Evolutionary conservation across 2,113 vertebrate species (phyloP).

Genomic region (Chroicocephalus ridibundus): DNA sequence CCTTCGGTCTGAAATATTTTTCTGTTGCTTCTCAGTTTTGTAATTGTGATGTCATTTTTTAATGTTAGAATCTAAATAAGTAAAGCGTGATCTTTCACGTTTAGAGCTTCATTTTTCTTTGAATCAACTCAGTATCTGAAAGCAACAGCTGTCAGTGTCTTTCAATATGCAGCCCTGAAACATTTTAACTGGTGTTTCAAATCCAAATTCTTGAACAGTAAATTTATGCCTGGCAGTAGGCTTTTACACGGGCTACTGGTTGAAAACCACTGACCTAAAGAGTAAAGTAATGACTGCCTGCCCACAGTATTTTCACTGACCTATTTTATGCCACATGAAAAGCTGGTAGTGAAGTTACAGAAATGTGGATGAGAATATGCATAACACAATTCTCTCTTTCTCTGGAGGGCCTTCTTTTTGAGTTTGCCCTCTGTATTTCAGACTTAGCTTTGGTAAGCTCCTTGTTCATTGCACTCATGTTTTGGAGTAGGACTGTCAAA

Average conservation of each 20-base stretch:
- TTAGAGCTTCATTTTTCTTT: not conserved
- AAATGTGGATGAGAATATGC: not conserved
- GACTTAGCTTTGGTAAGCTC: not conserved
- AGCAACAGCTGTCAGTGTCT: not conserved
- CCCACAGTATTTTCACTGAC: constrained; percentile 7
- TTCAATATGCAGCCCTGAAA: not conserved
- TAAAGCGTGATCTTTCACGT: not conserved
- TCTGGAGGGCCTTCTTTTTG: not conserved
- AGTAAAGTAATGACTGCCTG: not conserved
- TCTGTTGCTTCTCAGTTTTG: not conserved
- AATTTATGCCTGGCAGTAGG: not conserved
- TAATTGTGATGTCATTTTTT: not conserved
- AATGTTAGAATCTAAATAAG: not conserved
- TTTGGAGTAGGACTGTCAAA: not conserved
- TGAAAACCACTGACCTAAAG: not conserved
- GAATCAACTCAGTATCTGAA: not conserved
- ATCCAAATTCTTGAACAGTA: not conserved
- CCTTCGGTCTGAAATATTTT: not conserved
- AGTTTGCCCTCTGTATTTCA: not conserved
- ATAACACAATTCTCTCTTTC: not conserved
- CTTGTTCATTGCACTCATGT: not conserved
- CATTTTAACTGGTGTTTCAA: not conserved
- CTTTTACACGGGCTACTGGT: not conserved
- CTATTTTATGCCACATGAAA: not conserved
- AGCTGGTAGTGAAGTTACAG: not conserved